Base-by-base conservation (phyloP, 2,797 vertebrate species). In the Amphiprion clarkii region DNA sequence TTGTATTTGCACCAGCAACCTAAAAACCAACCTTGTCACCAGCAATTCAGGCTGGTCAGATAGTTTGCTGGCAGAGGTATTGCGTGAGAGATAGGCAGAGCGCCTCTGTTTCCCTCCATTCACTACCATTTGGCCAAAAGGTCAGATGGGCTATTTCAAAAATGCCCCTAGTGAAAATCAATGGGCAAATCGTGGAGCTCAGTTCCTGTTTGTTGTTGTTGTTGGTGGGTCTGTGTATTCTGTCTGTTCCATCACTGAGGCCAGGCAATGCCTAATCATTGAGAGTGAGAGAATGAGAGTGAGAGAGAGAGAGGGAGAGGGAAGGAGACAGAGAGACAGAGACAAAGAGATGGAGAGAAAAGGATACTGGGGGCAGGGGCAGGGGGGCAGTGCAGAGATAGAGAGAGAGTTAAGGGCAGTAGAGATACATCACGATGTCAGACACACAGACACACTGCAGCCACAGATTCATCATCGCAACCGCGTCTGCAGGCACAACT, bases 371-470 rank as follows among this genome's bases (percentile, higher is more conserved):
- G 86, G 75, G 68, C 58, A 36, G 48, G 29, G 73, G 65, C 67
- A 63, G 55, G 81, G 67, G 67, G 77, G 56, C 83, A 67, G 66
- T 81, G 84, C 80, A 65, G 81, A 85, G 89, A 89, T 79, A 71
- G 89, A 89, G 83, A 88, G 89, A 85, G 89, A 89, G 91, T 89
- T 85, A 85, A 86, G 91, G 90, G 87, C 88, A 79, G 89, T 87
- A 67, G 89, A 95, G 91, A 95, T 95, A 94, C 88, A 95, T 95
- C 94, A 95, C 93, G 48, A 84, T 95, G 95, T 95, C 95, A 95
- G 94, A 92, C 86, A 88, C 92, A 90, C 93, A 94, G 93, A 95
- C 92, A 93, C 90, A 90, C 94, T 90, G 93, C 92, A 93, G 94
- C 94, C 94, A 95, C 86, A 95, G 94, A 95, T 95, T 95, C 92